Conservation (phyloP, 2,888 invertebrate genomes). For the Pheosia gnoma region DNA sequence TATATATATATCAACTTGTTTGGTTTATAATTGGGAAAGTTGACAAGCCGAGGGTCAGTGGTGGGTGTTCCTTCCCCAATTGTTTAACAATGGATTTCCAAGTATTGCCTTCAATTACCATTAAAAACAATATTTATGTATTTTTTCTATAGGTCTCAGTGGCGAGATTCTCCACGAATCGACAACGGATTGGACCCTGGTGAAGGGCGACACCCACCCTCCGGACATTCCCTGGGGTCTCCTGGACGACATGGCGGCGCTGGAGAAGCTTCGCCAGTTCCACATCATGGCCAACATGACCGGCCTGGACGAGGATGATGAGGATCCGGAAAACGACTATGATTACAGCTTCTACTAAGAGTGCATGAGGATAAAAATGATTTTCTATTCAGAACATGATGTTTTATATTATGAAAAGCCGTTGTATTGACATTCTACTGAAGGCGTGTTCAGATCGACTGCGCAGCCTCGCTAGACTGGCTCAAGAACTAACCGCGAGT, state of each 20-base stretch:
- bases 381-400: conserved; percentile 3
- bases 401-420: no score
- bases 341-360: conserved; percentile 72
- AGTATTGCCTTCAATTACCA: no score
- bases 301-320: conserved; percentile 55
- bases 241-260: conserved; percentile 52
- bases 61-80: no score
- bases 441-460: no score
- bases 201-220: conserved; percentile 55
- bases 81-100: no score
- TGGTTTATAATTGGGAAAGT: no score
- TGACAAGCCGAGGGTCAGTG: no score
- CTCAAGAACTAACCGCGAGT: no score
- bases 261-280: conserved; percentile 68
- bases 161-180: conserved; percentile 64
- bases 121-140: no score
- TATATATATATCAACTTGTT: no score
- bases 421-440: no score
- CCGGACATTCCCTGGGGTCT: conserved; percentile 52
- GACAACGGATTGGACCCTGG: conserved; percentile 64
- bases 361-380: conserved; percentile 35
- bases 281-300: conserved; percentile 63
- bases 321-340: conserved; percentile 61
- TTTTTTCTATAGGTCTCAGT: conserved; percentile 50
- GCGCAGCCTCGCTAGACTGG: no score